These are phyloP conservation scores for Vanessa atalanta DNA, from an alignment of 1,140 invertebrate genomes.

Conservation along the genomic window DNA sequence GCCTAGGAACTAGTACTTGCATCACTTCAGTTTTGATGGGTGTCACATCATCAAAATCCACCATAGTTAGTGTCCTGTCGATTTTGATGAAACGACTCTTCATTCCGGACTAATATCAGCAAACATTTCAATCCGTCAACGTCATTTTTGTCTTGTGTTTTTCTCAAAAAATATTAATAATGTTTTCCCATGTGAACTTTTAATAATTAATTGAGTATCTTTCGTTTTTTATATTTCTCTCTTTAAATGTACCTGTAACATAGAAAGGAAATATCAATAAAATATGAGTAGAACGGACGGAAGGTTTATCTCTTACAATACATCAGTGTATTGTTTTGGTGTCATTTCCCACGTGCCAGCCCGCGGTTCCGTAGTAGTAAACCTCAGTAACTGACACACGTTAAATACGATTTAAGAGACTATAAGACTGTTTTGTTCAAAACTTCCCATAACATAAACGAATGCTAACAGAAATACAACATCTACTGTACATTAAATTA, in stretches of 20 bases:
- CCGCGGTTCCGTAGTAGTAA: conserved; percentile 51
- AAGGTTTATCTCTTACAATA: conserved; percentile 18
- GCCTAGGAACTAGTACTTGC: no score
- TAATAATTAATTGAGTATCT: no score
- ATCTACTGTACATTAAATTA: neutral
- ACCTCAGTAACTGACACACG: conserved; percentile 44
- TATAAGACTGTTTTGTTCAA: neutral
- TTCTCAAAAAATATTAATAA: no score
- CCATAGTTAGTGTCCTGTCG: no score
- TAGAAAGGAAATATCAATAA: conserved; percentile 13
- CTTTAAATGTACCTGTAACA: neutral
- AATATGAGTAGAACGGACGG: conserved; percentile 11
- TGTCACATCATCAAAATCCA: no score
- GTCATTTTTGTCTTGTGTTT: no score
- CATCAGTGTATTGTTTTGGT: conserved; percentile 53
- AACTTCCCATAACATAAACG: neutral
- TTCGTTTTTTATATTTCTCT: no score
- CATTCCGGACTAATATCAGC: no score
- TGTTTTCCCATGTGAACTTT: no score
- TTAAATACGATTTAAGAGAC: conserved; percentile 5
- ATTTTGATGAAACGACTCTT: no score
- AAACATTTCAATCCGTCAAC: no score
- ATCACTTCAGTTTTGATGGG: no score
- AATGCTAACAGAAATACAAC: neutral
- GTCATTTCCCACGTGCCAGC: conserved; percentile 54